Percentiles rank a stretch among this genome's conserved stretches.
phyloP scores from a whole-genome alignment of 1,140 invertebrate species.

The Pogonognathellus flavescens region DNA sequence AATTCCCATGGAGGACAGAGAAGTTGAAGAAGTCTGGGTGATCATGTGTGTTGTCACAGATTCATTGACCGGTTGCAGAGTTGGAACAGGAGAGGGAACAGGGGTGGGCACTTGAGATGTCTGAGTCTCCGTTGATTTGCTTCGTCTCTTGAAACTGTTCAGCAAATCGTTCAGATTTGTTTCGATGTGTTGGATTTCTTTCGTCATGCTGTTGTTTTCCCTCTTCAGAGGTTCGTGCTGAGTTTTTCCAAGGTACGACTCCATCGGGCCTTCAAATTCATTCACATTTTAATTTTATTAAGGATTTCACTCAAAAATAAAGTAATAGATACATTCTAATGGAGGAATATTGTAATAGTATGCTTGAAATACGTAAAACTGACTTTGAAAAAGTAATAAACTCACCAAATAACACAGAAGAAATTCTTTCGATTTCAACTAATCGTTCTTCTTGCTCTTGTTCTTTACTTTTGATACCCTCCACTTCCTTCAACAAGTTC shows the following conservation, averaged over 20 bases:
- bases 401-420: conserved; percentile 77
- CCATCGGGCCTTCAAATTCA: not conserved
- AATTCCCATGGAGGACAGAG: not conserved
- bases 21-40: not conserved
- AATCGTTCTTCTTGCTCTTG: conserved; percentile 79
- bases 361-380: no score
- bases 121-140: conserved; percentile 72
- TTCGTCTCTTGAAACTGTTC: conserved; percentile 68
- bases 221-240: conserved; percentile 50
- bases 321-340: no score
- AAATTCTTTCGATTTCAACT: conserved; percentile 77
- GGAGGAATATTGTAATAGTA: no score
- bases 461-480: conserved; percentile 78
- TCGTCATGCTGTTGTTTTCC: conserved; percentile 25
- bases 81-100: conserved; percentile 70
- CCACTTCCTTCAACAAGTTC: conserved; percentile 76
- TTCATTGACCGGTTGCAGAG: no score
- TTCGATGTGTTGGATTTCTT: conserved; percentile 33
- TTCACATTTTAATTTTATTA: no score
- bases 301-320: no score
- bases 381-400: no score
- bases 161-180: conserved; percentile 65
- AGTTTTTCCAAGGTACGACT: conserved; percentile 61
- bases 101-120: conserved; percentile 71
- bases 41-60: not conserved